Base-by-base conservation (phyloP, 2,888 invertebrate species). In the Saturnia japonica region DNA sequence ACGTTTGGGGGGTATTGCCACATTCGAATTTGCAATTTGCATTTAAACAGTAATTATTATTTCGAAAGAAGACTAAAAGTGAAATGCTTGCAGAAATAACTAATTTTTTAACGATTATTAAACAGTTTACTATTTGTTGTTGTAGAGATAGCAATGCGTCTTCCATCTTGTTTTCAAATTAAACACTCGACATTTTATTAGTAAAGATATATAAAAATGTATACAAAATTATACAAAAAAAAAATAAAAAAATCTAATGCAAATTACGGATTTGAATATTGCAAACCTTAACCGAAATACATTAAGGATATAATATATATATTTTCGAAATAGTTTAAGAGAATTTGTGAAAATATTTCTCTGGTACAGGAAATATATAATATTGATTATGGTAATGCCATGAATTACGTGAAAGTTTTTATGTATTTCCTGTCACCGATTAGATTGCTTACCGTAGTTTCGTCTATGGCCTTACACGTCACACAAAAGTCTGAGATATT, bases 401-500 rank as follows among this genome's bases (percentile, higher is more conserved):
- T 64, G 6, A n/a, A 62, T 34, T 34, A 62, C 16, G 16, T 62
- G 62, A 54, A 22, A 54, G 16, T 60, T 60, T 51, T 19, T 1
- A 40, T 64, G 40, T 64, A n/a, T 64, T 64, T 64, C n/a, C n/a
- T 64, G 64, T 40, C 64, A 19, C 40, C 40, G 40, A 12, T 40
- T 64, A 64, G 64, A 64, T 19, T 8, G 64, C 40, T 40, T 64
- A 64, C 19, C 16, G 40, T 64, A 64, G 64, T 64, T 19, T 64
- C n/a, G n/a, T 64, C 40, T 64, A 64, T 64, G 64, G 64, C 40
- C 64, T 64, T 64, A 64, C 64, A 40, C 6, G n/a, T 64, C 11
- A 40, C 64, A 64, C 64, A 64, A 40, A 40, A 25, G 34, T 57
- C 57, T 57, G 57, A 57, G n/a, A 57, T 14, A 42, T 14, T 22